phyloP scores from a whole-genome alignment of 2,113 vertebrate species.

The Psilopogon haemacephalus region DNA sequence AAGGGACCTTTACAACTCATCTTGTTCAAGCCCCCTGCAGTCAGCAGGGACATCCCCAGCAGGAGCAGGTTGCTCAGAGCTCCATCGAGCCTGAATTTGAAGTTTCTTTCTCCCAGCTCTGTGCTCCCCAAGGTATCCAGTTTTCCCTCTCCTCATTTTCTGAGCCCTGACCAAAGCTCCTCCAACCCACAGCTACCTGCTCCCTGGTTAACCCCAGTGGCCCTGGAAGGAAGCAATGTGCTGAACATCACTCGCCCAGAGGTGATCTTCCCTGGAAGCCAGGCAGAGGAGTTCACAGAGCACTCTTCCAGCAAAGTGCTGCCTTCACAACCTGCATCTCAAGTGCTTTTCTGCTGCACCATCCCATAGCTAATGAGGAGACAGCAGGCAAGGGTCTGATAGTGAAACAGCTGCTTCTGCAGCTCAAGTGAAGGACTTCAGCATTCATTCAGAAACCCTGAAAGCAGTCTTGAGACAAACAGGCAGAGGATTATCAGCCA shows the following conservation, averaged over 20 bases:
- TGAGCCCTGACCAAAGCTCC: not conserved
- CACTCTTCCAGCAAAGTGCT: not conserved
- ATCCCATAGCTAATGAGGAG: not conserved
- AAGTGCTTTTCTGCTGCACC: not conserved
- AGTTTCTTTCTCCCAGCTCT: not conserved
- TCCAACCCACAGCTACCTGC: not conserved
- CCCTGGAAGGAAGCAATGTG: not conserved
- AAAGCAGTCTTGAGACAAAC: conserved; percentile 32
- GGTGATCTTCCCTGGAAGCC: not conserved
- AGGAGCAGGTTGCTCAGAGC: no score
- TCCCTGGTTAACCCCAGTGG: not conserved
- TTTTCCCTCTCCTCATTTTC: not conserved
- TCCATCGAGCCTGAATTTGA: no score
- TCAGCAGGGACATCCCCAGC: no score
- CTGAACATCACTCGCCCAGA: not conserved
- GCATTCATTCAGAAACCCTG: conserved; percentile 46
- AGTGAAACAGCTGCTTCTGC: conserved; percentile 30
- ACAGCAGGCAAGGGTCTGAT: conserved; percentile 3
- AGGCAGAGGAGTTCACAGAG: not conserved
- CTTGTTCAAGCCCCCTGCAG: no score
- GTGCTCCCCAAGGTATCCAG: not conserved
- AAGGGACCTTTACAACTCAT: no score
- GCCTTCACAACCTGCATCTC: conserved; percentile 4
- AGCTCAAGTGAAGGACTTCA: conserved; percentile 39
- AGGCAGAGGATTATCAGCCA: conserved; percentile 3